Conservation (phyloP, 1,140 invertebrate genomes). For the Scaptomyza pallida region DNA sequence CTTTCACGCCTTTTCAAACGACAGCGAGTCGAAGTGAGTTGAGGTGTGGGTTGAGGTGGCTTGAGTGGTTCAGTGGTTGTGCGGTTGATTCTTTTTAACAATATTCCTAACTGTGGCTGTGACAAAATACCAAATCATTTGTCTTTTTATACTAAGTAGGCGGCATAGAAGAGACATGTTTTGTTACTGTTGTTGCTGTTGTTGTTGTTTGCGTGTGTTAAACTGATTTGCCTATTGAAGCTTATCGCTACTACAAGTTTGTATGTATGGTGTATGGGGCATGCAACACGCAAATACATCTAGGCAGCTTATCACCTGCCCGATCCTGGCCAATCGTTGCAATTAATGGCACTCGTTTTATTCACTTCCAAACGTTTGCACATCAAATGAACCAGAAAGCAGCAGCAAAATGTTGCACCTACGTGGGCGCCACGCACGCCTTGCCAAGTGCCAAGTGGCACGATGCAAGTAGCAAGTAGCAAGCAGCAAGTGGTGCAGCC, state of each 20-base stretch:
- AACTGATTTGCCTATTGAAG: conserved; percentile 19
- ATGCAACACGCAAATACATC: conserved; percentile 23
- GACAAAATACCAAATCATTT: conserved; percentile 51
- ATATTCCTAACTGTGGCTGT: conserved; percentile 16
- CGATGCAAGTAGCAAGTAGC: neutral
- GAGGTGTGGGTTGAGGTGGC: neutral
- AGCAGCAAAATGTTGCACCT: conserved; percentile 69
- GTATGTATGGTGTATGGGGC: neutral
- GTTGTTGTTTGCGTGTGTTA: neutral
- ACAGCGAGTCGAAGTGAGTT: conserved; percentile 28
- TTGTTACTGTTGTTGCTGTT: conserved; percentile 1
- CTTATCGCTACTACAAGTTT: conserved; percentile 27
- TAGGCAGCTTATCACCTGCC: conserved; percentile 10
- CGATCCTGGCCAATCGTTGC: conserved; percentile 21
- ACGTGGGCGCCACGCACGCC: conserved; percentile 40
- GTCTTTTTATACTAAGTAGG: conserved; percentile 33
- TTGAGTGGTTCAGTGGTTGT: conserved; percentile 24
- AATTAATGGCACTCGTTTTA: conserved; percentile 77
- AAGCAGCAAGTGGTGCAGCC: neutral
- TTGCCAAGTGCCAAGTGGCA: conserved; percentile 6
- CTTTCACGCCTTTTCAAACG: conserved; percentile 71
- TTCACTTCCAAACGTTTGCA: conserved; percentile 73
- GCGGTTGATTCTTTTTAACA: neutral
- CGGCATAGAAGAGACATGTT: too few relatives aligned
- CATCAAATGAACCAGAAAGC: conserved; percentile 74